These are phyloP conservation scores for Talpa occidentalis DNA, from an alignment of 2,113 vertebrate species.

Conservation along the genomic window DNA sequence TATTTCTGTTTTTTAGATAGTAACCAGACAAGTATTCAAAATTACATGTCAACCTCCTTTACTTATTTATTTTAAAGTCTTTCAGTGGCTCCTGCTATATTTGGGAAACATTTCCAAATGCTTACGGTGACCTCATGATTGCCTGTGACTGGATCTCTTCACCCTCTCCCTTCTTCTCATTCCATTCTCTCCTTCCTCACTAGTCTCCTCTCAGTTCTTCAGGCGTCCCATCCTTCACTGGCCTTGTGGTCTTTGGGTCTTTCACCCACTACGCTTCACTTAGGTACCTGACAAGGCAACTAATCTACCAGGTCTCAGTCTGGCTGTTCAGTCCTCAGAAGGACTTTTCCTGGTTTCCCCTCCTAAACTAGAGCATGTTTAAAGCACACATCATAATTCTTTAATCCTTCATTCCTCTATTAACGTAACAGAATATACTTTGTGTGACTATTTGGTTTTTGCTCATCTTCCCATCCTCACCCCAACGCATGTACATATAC, in stretches of 20 bases:
- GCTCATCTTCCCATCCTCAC: too few relatives aligned
- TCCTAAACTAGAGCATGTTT: neutral
- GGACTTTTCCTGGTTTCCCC: neutral
- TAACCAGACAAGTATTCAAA: neutral
- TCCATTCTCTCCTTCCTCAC: neutral
- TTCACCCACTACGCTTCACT: neutral
- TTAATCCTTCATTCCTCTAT: neutral
- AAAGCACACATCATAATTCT: neutral
- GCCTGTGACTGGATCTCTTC: neutral
- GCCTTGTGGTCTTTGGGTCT: neutral
- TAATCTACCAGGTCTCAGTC: neutral
- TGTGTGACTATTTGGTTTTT: neutral
- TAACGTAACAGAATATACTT: neutral
- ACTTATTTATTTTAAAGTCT: neutral
- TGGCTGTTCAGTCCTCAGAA: neutral
- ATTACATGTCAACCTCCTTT: neutral
- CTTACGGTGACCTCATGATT: neutral
- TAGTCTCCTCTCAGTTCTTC: neutral
- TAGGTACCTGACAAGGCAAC: neutral
- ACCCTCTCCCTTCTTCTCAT: neutral
- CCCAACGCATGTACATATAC: neutral
- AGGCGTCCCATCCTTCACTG: neutral
- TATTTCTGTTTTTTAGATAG: neutral
- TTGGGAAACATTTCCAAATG: neutral
- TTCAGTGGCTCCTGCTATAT: neutral